Conservation (phyloP, 1,140 invertebrate genomes). For the Episyrphus balteatus region DNA sequence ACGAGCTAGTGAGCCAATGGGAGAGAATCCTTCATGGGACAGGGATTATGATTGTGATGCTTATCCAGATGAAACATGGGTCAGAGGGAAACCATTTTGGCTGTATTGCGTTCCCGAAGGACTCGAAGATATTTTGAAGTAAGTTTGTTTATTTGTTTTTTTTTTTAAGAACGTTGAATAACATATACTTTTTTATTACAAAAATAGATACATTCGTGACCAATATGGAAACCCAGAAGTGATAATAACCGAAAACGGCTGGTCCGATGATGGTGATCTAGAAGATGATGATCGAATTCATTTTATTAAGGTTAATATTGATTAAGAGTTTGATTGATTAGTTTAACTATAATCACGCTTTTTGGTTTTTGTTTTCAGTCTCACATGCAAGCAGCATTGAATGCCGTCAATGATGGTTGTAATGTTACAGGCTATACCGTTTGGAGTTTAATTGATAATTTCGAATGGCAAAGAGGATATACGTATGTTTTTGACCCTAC, state of each 20-base stretch:
- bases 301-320: constrained; percentile 11
- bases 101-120: constrained; percentile 23
- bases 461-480: constrained; percentile 59
- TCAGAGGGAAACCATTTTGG: constrained; percentile 37
- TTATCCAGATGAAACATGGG: constrained; percentile 34
- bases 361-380: constrained; percentile 33
- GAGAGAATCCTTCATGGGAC: constrained; percentile 20
- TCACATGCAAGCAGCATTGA: constrained; percentile 52
- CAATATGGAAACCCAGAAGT: constrained; percentile 50
- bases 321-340: not conserved
- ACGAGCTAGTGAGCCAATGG: constrained; percentile 7
- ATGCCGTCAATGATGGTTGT: constrained; percentile 51
- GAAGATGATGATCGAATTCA: constrained; percentile 42
- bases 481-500: constrained; percentile 47
- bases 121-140: constrained; percentile 42
- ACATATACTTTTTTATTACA: constrained; percentile 12
- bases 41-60: constrained; percentile 24
- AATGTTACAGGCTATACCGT: constrained; percentile 55
- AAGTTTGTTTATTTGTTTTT: constrained; percentile 28
- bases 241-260: constrained; percentile 61
- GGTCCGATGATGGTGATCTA: constrained; percentile 39
- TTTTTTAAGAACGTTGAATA: constrained; percentile 41
- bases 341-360: not conserved
- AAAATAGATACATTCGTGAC: constrained; percentile 47
- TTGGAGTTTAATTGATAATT: constrained; percentile 70